These are phyloP conservation scores for Dromiciops gliroides DNA, from an alignment of 2,113 vertebrate genomes.

Conservation along the genomic window DNA sequence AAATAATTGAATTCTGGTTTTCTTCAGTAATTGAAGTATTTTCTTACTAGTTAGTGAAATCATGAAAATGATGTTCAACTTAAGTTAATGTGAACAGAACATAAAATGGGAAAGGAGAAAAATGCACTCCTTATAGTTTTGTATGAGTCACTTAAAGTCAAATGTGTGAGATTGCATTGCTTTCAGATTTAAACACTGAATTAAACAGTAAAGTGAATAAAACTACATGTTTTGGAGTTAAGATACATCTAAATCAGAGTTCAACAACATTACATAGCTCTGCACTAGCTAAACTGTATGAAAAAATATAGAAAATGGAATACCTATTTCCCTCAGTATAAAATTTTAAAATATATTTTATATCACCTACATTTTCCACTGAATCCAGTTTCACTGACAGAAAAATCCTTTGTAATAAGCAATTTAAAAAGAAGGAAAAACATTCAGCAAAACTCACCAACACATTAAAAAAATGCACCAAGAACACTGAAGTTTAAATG, in stretches of 20 bases:
- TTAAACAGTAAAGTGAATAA: neutral
- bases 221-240: neutral
- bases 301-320: neutral
- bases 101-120: neutral
- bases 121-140: neutral
- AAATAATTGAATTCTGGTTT: neutral
- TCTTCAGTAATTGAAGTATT: conserved; percentile 1
- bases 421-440: neutral
- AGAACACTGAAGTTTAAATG: neutral
- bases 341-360: neutral
- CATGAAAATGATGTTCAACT: neutral
- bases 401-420: neutral
- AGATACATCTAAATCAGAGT: conserved; percentile 1
- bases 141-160: conserved; percentile 2
- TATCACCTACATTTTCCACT: neutral
- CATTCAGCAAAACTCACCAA: neutral
- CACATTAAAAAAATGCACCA: neutral
- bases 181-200: neutral
- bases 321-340: neutral
- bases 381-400: neutral
- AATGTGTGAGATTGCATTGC: neutral
- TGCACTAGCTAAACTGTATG: neutral
- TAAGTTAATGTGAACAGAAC: neutral
- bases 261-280: neutral
- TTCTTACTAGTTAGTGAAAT: conserved; percentile 1